Conservation (phyloP, 2,888 invertebrate species). For the Cacoxenus indagator region DNA sequence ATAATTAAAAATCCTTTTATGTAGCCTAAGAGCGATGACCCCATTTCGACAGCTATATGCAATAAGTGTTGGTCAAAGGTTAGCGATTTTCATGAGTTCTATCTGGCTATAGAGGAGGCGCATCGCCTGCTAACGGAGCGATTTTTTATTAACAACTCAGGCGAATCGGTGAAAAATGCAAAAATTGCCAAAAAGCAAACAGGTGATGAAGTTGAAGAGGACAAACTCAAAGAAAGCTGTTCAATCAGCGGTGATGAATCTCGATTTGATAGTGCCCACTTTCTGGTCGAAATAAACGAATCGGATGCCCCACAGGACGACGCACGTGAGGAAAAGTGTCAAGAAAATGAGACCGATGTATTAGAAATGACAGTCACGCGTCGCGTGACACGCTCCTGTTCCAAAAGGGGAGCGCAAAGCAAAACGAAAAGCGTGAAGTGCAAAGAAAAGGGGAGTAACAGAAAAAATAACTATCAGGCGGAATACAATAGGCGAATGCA, state of each 20-base stretch:
- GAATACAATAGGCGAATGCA: constrained; percentile 47
- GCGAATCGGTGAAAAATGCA: constrained; percentile 12
- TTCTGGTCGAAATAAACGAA: neutral
- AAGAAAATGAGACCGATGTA: neutral
- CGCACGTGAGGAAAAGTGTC: neutral
- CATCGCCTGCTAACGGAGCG: constrained; percentile 64
- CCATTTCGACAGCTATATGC: constrained; percentile 66
- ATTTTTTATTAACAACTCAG: constrained; percentile 44
- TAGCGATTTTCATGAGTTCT: constrained; percentile 60
- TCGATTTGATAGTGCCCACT: neutral
- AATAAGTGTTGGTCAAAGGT: constrained; percentile 62
- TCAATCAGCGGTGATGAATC: neutral
- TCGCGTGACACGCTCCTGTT: constrained; percentile 44
- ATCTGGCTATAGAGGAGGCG: constrained; percentile 56
- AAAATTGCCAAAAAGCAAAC: neutral
- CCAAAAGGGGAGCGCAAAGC: constrained; percentile 19
- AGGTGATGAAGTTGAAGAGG: neutral
- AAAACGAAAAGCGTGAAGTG: constrained; percentile 20
- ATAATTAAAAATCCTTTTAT: neutral
- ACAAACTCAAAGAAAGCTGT: neutral
- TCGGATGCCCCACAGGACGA: neutral
- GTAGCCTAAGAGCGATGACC: constrained; percentile 55
- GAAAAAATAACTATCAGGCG: constrained; percentile 20
- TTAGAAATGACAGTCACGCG: constrained; percentile 32
- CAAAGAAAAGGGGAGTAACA: neutral